Percentiles rank a stretch among this genome's conserved stretches.
Conservation (phyloP, 2,113 vertebrate species). For the Aptenodytes forsteri region DNA sequence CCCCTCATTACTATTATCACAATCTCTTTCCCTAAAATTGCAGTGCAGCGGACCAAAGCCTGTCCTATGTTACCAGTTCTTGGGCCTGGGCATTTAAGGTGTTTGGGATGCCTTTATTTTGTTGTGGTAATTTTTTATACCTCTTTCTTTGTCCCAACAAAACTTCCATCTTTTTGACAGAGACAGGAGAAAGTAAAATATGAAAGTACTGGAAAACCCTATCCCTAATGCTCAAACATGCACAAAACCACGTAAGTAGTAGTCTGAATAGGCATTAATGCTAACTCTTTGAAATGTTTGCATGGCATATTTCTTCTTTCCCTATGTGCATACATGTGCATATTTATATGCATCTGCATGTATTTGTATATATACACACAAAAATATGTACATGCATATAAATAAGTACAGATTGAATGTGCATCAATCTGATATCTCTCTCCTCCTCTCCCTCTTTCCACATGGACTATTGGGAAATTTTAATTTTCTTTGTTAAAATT, state of each 20-base stretch:
- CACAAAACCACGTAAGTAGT: fast-evolving
- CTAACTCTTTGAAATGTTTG: neutral
- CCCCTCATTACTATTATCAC: neutral
- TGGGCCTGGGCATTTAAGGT: neutral
- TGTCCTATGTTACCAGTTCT: neutral
- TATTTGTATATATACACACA: neutral
- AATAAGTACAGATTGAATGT: neutral
- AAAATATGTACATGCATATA: neutral
- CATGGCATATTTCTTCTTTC: neutral
- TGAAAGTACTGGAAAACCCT: neutral
- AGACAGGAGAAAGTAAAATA: neutral
- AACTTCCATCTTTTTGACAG: neutral
- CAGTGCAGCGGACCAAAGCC: neutral
- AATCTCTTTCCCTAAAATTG: neutral
- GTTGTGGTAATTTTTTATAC: neutral
- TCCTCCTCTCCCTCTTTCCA: neutral
- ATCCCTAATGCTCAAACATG: neutral
- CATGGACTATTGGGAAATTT: neutral
- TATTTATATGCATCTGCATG: neutral
- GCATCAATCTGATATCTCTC: neutral
- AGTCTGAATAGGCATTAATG: neutral
- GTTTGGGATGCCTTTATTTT: neutral
- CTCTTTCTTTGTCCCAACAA: neutral
- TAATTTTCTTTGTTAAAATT: neutral
- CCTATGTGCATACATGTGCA: fast-evolving